Base-by-base conservation (phyloP, 1,140 invertebrate species). In the Drosophila nigrodunni region DNA sequence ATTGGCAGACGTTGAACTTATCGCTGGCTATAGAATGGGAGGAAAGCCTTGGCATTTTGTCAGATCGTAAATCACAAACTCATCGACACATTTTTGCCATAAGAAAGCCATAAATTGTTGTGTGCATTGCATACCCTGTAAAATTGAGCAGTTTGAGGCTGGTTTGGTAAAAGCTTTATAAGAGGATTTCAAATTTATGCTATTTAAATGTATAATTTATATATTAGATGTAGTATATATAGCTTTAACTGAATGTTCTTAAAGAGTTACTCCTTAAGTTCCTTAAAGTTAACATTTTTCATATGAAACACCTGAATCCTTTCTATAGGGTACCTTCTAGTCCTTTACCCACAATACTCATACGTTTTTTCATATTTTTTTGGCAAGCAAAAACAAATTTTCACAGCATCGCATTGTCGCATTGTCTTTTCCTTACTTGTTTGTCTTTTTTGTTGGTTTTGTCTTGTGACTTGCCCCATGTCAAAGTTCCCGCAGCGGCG, bases 31-130 rank as follows among this genome's bases (percentile, higher is more conserved):
- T 34, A 34, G 44, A 7, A 50, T 37, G 34, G 34, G 5, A 55
- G 18, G 11, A 7, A 57, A 52, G 34, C 18, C 49, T 62, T 57
- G 41, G 13, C 50, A 35, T 21, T 76, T 82, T 21, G 47, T 54
- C 39, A 34, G 39, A 65, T 55, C 61, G 39, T 65, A 88, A 87
- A 88, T 82, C 79, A 82, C 41, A 70, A 76, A 82, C 64, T 80
- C 79, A 80, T 87, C 72, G 82, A 74, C 69, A 82, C 86, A 87
- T 79, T 73, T 82, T 82, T 79, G 58, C 18, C 25, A 11, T 54
- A 43, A 43, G 25, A 69, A 67, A 71, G 59, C 58, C 64, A 69
- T 67, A 73, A 66, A 76, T 78, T 74, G 8, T 62, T 34, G 25
- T n/a, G 10, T 41, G 21, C 44, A 8, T 30, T 30, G 41, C 2